Evolutionary conservation across 2,113 vertebrate genomes (phyloP).

Genomic region (Microcebus murinus): DNA sequence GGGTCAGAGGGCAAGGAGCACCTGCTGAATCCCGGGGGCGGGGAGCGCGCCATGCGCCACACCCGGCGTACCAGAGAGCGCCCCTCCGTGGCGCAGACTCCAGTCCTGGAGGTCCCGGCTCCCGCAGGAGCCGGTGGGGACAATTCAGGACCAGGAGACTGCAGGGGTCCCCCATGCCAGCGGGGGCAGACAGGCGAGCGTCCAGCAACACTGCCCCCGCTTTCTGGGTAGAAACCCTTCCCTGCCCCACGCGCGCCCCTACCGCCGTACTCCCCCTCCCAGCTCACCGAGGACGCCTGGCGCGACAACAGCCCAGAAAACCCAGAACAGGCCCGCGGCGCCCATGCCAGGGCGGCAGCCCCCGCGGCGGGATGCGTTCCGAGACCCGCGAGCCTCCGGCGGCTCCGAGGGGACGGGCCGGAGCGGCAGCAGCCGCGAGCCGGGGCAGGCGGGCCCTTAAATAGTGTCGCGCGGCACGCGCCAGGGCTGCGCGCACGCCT

Average conservation of each 20-base stretch:
- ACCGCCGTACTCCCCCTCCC: background rate
- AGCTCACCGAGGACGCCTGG: conserved; percentile 71
- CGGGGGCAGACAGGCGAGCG: background rate
- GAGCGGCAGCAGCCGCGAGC: background rate
- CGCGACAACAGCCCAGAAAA: conserved; percentile 50
- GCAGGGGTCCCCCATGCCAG: background rate
- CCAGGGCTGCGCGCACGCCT: background rate
- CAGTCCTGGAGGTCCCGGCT: background rate
- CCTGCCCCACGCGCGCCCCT: background rate
- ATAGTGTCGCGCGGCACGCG: background rate
- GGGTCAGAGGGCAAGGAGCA: background rate
- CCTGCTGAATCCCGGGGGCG: background rate
- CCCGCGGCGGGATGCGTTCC: background rate
- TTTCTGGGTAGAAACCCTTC: background rate
- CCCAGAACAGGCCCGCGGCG: background rate
- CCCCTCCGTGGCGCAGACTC: background rate
- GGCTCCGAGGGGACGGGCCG: background rate
- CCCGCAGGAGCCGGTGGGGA: background rate
- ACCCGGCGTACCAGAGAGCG: background rate
- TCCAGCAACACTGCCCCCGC: rapidly evolving
- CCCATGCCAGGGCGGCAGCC: conserved; percentile 54
- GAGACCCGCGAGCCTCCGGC: background rate
- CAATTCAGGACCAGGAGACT: background rate
- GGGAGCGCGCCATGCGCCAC: background rate
- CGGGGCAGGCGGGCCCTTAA: background rate